Base-by-base conservation (phyloP, 2,888 invertebrate species). In the Lithophane ornitopus region DNA sequence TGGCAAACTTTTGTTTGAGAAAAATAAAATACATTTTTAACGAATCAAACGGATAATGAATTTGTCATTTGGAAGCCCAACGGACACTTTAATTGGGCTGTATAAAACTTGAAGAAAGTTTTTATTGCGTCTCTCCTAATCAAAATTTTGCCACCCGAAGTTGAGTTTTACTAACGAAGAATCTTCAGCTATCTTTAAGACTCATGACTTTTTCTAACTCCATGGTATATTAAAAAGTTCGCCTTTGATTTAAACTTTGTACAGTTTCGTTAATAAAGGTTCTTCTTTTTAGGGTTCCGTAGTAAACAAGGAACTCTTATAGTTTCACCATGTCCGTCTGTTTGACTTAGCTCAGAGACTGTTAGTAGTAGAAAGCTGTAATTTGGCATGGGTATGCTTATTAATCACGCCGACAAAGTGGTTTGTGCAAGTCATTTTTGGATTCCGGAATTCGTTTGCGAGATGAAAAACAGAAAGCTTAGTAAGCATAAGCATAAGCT, bases 101-200 rank as follows among this genome's bases (percentile, higher is more conserved):
- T 90, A 89, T 86, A 88, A 89, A 90, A 90, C 84, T 90, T 82
- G 74, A 71, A 70, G 68, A 79, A 91, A 92, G 89, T 93, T 93
- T 93, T 92, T 93, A 93, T 92, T 92, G 89, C 91, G 90, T 91
- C 89, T 82, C 89, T 89, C 86, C 87, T 93, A 92, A 94, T 94
- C 93, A 93, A 94, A 94, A 94, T 91, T 62, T 90, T 90, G 84
- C 82, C 87, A 84, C 82, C 86, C 82, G 69, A 87, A 89, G 90
- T 81, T 67, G 87, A 92, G 82, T 93, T 94, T 91, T 90, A 90
- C 90, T 90, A 89, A 84, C 83, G 81, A 63, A 80, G 63, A 86
- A 90, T 88, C 86, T 85, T 77, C 80, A 89, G 85, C 79, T 90
- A 88, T 90, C 89, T 89, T 90, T 87, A 90, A 89, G 88, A 90